These are phyloP conservation scores for Villa cingulata DNA, from an alignment of 2,888 invertebrate species.

Conservation along the genomic window DNA sequence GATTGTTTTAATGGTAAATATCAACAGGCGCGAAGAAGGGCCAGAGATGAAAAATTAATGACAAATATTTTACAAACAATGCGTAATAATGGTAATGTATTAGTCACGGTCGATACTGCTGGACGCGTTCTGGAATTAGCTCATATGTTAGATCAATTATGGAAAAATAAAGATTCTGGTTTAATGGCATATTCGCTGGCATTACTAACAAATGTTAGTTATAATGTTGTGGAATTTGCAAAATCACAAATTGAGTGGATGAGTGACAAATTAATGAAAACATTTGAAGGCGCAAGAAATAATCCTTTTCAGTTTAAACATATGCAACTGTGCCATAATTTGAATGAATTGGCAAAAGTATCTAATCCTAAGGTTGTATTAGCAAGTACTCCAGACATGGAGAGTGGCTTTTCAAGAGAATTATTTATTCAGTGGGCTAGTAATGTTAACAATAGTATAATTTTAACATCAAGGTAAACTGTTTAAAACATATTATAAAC, in stretches of 20 bases:
- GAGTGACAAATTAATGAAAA: constrained; percentile 94
- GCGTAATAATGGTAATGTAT: constrained; percentile 85
- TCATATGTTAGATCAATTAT: constrained; percentile 89
- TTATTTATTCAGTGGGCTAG: constrained; percentile 89
- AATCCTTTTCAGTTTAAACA: constrained; percentile 95
- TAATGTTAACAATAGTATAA: constrained; percentile 84
- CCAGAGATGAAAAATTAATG: constrained; percentile 92
- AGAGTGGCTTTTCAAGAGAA: constrained; percentile 88
- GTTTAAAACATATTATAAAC: constrained; percentile 38
- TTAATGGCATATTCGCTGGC: constrained; percentile 88
- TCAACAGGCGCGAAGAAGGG: constrained; percentile 75
- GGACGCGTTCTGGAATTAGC: constrained; percentile 92
- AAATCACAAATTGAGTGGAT: constrained; percentile 99
- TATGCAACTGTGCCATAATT: constrained; percentile 84
- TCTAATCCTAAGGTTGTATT: constrained; percentile 90
- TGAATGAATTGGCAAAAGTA: constrained; percentile 71
- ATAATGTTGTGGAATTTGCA: constrained; percentile 97
- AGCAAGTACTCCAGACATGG: constrained; percentile 89
- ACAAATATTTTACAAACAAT: constrained; percentile 90
- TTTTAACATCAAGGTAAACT: constrained; percentile 85
- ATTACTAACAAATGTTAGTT: constrained; percentile 89
- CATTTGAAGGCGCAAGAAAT: constrained; percentile 77
- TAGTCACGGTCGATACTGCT: constrained; percentile 93
- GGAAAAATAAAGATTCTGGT: constrained; percentile 92
- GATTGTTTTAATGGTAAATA: constrained; percentile 94